Conservation (phyloP, 2,113 vertebrate genomes). For the Psittacula cyanocephala region DNA sequence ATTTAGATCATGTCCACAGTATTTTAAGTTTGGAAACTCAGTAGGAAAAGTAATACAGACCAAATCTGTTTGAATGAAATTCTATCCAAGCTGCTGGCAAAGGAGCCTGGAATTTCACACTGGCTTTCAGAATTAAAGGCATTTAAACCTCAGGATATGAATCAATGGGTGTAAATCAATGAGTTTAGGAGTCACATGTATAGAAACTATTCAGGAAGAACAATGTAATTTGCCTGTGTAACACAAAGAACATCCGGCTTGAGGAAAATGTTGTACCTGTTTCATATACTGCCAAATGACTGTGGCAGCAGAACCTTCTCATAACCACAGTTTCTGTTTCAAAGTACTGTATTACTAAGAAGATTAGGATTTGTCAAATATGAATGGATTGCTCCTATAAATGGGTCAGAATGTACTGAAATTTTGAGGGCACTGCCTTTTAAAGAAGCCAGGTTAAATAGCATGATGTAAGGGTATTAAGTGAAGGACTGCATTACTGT, state of each 20-base stretch:
- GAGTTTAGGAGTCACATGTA: background rate
- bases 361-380: constrained; percentile 47
- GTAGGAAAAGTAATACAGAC: background rate
- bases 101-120: background rate
- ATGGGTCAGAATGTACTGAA: constrained; percentile 65
- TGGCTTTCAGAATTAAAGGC: background rate
- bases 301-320: background rate
- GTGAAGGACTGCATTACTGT: background rate
- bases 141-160: background rate
- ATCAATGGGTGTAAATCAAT: background rate
- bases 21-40: background rate
- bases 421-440: constrained; percentile 42
- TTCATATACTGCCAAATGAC: fast-evolving
- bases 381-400: constrained; percentile 52
- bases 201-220: background rate
- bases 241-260: background rate
- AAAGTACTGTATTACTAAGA: constrained; percentile 31
- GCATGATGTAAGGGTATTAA: background rate
- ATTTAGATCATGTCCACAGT: background rate
- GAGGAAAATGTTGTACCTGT: background rate
- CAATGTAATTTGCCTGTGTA: background rate
- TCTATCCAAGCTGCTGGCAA: background rate
- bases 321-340: background rate
- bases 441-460: constrained; percentile 51
- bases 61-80: background rate